A percentile compares a stretch with the other conserved stretches of the same genome.
Conservation (phyloP, 2,113 vertebrate genomes). For the Muntiacus reevesi region DNA sequence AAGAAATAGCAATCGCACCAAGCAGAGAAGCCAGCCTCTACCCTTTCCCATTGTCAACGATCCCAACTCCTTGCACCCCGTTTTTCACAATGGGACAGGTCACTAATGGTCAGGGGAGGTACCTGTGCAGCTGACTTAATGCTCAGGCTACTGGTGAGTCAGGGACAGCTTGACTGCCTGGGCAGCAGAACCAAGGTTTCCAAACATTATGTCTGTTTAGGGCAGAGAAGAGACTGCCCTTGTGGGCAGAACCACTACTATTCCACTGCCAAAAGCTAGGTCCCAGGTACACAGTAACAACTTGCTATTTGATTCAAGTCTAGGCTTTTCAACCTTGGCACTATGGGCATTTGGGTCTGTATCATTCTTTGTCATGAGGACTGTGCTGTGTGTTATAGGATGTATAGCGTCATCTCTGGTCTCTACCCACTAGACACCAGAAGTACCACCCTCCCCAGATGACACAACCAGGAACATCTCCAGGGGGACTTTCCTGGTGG, state of each 20-base stretch:
- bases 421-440: background rate
- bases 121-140: accelerated
- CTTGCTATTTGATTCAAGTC: background rate
- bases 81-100: background rate
- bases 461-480: background rate
- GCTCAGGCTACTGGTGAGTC: background rate
- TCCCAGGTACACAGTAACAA: accelerated
- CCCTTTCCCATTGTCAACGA: accelerated
- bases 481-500: background rate
- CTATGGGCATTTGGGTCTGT: too few species aligned
- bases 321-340: accelerated
- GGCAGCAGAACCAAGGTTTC: background rate
- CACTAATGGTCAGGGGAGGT: too few species aligned
- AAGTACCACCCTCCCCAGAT: background rate
- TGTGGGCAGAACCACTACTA: background rate
- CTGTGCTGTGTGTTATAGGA: accelerated
- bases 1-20: background rate
- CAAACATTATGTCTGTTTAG: background rate
- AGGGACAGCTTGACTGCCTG: accelerated
- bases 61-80: accelerated
- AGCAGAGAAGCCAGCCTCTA: background rate
- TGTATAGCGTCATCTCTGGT: background rate
- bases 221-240: background rate
- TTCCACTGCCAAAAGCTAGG: accelerated
- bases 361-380: background rate